Evolutionary conservation across 2,888 invertebrate species (phyloP).

Genomic region (Drosophila recens): DNA sequence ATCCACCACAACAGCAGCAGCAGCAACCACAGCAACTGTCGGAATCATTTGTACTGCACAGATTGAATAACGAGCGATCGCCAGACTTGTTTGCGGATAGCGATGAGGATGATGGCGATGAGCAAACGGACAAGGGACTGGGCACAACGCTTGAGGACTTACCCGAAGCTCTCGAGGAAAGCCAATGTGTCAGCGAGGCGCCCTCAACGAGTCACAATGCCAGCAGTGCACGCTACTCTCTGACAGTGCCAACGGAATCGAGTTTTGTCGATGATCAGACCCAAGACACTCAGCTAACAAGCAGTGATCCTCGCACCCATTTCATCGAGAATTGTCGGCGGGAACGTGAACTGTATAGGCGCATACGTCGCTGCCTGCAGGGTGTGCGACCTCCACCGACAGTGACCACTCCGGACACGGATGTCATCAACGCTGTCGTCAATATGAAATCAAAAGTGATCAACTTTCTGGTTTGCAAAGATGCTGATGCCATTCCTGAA

Average conservation of each 20-base stretch:
- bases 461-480: conserved; percentile 60
- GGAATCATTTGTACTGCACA: conserved; percentile 70
- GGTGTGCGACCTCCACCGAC: conserved; percentile 92
- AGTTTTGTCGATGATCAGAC: conserved; percentile 81
- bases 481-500: conserved; percentile 13
- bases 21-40: conserved; percentile 30
- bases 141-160: conserved; percentile 51
- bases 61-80: conserved; percentile 85
- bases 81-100: conserved; percentile 90
- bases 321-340: conserved; percentile 78
- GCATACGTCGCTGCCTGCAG: conserved; percentile 87
- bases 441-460: conserved; percentile 87
- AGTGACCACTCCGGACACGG: conserved; percentile 89
- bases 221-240: conserved; percentile 57
- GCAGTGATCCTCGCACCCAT: conserved; percentile 50
- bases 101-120: conserved; percentile 84
- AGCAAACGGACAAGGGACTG: conserved; percentile 38
- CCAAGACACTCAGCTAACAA: conserved; percentile 54
- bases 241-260: conserved; percentile 74
- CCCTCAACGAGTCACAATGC: conserved; percentile 32
- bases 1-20: conserved; percentile 45
- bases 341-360: conserved; percentile 80
- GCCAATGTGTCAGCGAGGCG: conserved; percentile 44
- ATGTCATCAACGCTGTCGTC: conserved; percentile 88
- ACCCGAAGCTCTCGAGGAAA: conserved; percentile 63